Base-by-base conservation (phyloP, 2,113 vertebrate species). In the Cettia cetti region DNA sequence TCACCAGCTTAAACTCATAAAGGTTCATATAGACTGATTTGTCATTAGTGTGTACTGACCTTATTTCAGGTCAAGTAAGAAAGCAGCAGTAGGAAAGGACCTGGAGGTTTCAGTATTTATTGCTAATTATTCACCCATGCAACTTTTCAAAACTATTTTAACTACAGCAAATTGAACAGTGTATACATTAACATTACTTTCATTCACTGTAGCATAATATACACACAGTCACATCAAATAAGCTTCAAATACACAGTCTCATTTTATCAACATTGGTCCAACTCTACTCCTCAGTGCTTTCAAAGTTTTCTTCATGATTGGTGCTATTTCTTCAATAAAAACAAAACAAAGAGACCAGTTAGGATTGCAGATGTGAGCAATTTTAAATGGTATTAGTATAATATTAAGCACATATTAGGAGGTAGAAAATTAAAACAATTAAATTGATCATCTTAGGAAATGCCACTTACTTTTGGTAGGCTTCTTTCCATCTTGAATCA, bases 231-330 rank as follows among this genome's bases (percentile, higher is more conserved):
- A 59, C 7, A 31, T 31, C 40, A 76, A 30, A 19, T 35, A 54
- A 84, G 30, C 28, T 74, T 89, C 69, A 75, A 57, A 70, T 19
- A 47, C 0, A 2, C 22, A 76, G 39, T 30, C 11, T 80, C 45
- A 27, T 60, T 96, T 98, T 76, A n/a, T n/a, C n/a, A 98, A 95
- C 97, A 93, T 35, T 96, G 97, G 97, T 78, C 97, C 97, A 64
- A 97, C 74, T 94, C 98, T 97, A 35, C 96, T 98, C 96, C 97
- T 98, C 91, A 99, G 98, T 10, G 97, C 97, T 95, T 97, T 98
- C 88, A 99, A 93, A 57, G 98, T 98, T 96, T 99, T 99, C 76
- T 97, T 98, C 99, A 99, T 99, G 94, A 99, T 98, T 80, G 99
- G 99, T 77, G 98, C 98, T 23, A 98, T 97, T 97, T 97, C 99